Conservation (phyloP, 2,888 invertebrate genomes). For the Branchellion lobata region DNA sequence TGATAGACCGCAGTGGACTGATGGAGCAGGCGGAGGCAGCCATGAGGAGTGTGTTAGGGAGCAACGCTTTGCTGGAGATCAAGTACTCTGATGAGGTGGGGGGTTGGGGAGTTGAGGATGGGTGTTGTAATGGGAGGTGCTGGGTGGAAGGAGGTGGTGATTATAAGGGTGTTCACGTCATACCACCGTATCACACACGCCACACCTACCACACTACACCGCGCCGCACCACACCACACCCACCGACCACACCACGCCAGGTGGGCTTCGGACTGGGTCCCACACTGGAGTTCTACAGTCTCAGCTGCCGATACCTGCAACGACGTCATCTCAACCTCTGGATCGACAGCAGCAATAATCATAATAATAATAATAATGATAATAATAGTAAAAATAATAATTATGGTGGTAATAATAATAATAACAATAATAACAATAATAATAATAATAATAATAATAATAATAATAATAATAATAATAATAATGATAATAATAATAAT, state of each 20-base stretch:
- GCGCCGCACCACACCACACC: too few relatives aligned
- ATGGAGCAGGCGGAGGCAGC: conserved; percentile 92
- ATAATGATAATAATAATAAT: conserved; percentile 64
- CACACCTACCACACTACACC: too few relatives aligned
- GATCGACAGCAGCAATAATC: conserved; percentile 70
- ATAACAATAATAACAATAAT: conserved; percentile 61
- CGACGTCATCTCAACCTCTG: conserved; percentile 88
- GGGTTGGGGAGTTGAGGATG: neutral
- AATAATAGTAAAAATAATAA: neutral
- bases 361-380: neutral
- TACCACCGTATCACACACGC: too few relatives aligned
- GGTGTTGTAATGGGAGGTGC: neutral
- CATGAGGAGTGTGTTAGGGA: conserved; percentile 86
- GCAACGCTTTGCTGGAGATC: conserved; percentile 86
- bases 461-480: neutral
- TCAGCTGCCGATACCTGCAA: conserved; percentile 82
- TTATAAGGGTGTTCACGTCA: neutral
- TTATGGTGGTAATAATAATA: neutral
- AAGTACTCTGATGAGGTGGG: conserved; percentile 69
- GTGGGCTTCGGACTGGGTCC: conserved; percentile 97
- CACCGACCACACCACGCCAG: conserved; percentile 57
- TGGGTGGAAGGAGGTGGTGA: neutral
- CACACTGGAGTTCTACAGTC: conserved; percentile 97
- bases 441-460: conserved; percentile 2
- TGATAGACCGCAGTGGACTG: conserved; percentile 74